Base-by-base conservation (phyloP, 2,888 invertebrate species). In the Thera obeliscata region DNA sequence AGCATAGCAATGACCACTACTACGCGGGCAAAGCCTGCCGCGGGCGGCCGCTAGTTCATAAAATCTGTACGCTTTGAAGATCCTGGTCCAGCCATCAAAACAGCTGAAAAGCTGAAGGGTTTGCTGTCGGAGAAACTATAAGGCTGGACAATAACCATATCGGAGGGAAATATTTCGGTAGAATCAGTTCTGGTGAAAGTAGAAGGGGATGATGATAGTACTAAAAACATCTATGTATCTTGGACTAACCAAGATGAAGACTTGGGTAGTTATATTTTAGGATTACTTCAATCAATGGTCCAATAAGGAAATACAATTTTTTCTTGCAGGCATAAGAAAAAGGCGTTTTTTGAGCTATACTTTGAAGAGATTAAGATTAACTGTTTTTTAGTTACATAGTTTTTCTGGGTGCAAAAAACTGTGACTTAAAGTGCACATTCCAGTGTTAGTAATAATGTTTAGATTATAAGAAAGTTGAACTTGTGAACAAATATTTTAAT, bases 161-260 rank as follows among this genome's bases (percentile, higher is more conserved):
- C 96, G 0, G 96, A 96, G 78, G 97, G 97, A 11, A 96, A 96
- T 59, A 97, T 98, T 82, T 96, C 96, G 0, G 95, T 98, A 0
- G 98, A 98, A 84, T 97, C 97, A 0, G 98, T 98, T n/a, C 94
- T 98, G 56, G 96, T 99, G 7, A 98, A 97, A 88, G 97, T 99
- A 1, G 97, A 98, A 83, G 97, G 97, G 9, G 97, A 97, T 61
- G 96, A 97, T 76, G 97, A 97, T 68, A 97, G 97, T 73, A 96
- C 96, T 66, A 99, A 98, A 86, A 97, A 96, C 80, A 96, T 98
- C 66, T 96, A 97, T 79, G 97, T 99, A 2, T 98, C 98, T 0
- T 99, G 99, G 99, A 97, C 98, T 3, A 98, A 98, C 90, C 97
- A 98, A 91, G 98, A 98, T 90, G 98, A 99, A 90, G 98, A 98